Base-by-base conservation (phyloP, 2,113 vertebrate genomes). In the Jacana jacana region DNA sequence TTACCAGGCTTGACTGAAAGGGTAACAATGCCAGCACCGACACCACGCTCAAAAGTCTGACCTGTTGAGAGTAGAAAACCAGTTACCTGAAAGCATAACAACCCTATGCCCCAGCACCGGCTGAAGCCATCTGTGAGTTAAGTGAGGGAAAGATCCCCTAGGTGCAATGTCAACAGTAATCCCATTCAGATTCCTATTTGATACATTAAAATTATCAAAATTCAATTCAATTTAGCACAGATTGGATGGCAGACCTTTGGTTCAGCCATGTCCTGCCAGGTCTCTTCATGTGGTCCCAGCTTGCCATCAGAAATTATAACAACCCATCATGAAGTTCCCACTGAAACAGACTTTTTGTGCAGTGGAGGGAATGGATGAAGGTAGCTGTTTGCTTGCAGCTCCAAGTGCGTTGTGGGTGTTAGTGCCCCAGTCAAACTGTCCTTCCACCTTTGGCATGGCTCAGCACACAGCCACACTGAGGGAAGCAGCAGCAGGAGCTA, bases 311-410 rank as follows among this genome's bases (percentile, higher is more conserved):
- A 86, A 92, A 69, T 35, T 48, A 17, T 0, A 76, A 61, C 12
- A 42, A 60, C 28, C 22, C 17, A 4, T 48, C 33, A 64, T 71
- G 31, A 63, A 60, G 33, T 33, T 11, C 12, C 46, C 82, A 61
- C 15, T 22, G 79, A 46, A 55, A 63, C n/a, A 64, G 33, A 15
- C 51, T 60, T 44, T 68, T 35, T 61, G 24, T 20, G 35, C 52
- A 61, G 46, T 10, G 3, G 27, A 42, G 39, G 22, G 58, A 77
- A 63, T 0, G 3, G 33, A 24, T 0, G 3, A 30, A 12, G 4
- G 24, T 4, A 30, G 22, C 16, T 46, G 4, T 63, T 77, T 57
- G 24, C 40, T 40, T 35, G 5, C 30, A 44, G 48, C 22, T 71
- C 17, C 17, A 3, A 49, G 44, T 10, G 16, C 16, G 19, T 11